Base-by-base conservation (phyloP, 2,888 invertebrate genomes). In the Coenonympha glycerion region DNA sequence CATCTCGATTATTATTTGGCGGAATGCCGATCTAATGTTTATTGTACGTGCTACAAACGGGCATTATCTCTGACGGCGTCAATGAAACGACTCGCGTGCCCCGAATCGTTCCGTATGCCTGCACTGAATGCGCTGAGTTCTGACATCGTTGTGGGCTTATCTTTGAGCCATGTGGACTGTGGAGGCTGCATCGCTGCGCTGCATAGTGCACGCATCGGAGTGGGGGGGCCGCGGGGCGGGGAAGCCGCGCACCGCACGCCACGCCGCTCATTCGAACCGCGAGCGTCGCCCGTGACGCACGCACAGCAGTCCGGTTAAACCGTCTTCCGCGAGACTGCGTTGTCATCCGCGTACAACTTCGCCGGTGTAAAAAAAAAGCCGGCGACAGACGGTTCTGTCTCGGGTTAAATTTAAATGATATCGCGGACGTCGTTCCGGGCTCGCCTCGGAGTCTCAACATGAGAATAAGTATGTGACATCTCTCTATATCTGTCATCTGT, bases 401-500 rank as follows among this genome's bases (percentile, higher is more conserved):
- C 76, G 74, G 79, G 85, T 82, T 86, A 87, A 81, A 85, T 84
- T 82, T 87, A 86, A 86, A 86, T 87, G 86, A 83, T 83, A 85
- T 79, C 82, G 69, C 74, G 66, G 69, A 79, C 73, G 67, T 67
- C 69, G 73, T 69, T 74, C 79, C 76, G 73, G 72, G 75, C 71
- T 71, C 74, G 72, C 72, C 73, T 72, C 78, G 68, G 73, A 71
- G 70, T 64, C 60, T 67, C 80, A 77, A 71, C 81, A 87, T 87
- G 87, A 82, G 79, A 76, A 73, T 81, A 78, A 84, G 87, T 87
- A 86, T 79, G 87, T 83, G 74, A 69, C 68, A 71, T 69, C 71
- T 73, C 60, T 52, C 63, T 66, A 66, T 70, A 66, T 71, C 55
- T 41, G 44, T 34, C 34, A 46, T 31, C 31, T 19, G 37, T 9